Evolutionary conservation across 2,113 vertebrate species (phyloP), one percentile per base, ranked within the genome.

Genomic region (Etheostoma cragini): DNA sequence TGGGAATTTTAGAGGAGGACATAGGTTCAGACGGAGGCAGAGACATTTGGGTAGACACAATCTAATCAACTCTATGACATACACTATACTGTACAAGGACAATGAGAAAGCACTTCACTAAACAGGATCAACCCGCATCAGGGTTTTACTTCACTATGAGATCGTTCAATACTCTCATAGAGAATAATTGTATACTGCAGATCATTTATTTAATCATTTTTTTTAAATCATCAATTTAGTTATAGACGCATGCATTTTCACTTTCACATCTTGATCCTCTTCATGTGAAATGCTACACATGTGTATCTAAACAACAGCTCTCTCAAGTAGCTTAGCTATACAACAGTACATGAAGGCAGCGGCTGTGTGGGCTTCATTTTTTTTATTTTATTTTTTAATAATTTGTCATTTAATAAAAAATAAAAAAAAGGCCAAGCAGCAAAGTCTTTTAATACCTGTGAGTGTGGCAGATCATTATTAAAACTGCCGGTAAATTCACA

Each of bases 1-100:
- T 99, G 95, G 83, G 95, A 86, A 96, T 96, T 90, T 86, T 49
- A 93, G 71, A 89, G 87, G 95, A 96, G 70, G 87, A 78, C 58
- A 79, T n/a, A 78, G 89, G 63, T 82, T 95, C 66, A 95, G 92
- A 92, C 66, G 63, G 47, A 84, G 2, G 42, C 30, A 79, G 26
- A 90, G 80, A 90, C 76, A 87, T 54, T 70, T 49, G 15, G 26
- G 75, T 79, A 30, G 75, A 81, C 52, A 82, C 35, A 89, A 57
- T 85, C 79, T 65, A 80, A 75, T 68, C 17, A 88, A 49, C 81
- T 75, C 77, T 13, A 83, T 53, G 56, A 80, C 70, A 65, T 57
- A 46, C 17, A 77, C 63, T 81, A 82, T 21, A 78, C 66, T 24
- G 62, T 42, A 77, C 72, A 82, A 88, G 12, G 46, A 91, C 74